Percentiles rank a stretch among this genome's conserved stretches.
Conservation (phyloP, 2,797 vertebrate genomes). For the Manis pentadactyla region DNA sequence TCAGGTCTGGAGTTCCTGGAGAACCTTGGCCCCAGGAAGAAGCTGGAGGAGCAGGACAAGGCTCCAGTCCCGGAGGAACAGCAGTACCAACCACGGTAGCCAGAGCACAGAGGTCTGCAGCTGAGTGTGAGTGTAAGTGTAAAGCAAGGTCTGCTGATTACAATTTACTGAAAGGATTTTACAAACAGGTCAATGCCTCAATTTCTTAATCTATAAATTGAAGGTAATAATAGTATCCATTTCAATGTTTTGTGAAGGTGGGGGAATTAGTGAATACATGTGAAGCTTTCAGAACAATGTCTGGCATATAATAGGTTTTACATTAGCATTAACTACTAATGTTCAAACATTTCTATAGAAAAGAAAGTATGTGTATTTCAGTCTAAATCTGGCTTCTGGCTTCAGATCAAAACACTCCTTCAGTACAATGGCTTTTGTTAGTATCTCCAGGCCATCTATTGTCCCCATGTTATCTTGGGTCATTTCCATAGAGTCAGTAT, state of each 20-base stretch:
- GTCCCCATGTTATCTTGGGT: background rate
- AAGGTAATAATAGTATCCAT: background rate
- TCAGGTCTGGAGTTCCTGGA: background rate
- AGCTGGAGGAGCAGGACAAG: background rate
- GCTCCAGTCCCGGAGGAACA: background rate
- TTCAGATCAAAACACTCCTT: slow-evolving; percentile 46
- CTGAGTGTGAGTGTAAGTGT: background rate
- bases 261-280: background rate
- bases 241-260: background rate
- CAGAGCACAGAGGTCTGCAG: background rate
- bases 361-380: slow-evolving; percentile 38
- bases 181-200: background rate
- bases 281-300: background rate
- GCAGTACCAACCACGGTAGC: background rate
- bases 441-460: background rate
- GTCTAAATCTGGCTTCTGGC: slow-evolving; percentile 48
- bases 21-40: background rate
- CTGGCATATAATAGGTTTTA: background rate
- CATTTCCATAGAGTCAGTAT: background rate
- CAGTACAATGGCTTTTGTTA: slow-evolving; percentile 44
- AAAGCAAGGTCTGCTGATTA: background rate
- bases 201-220: slow-evolving; percentile 21
- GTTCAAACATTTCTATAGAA: background rate
- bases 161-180: background rate
- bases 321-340: slow-evolving; percentile 17